These are phyloP conservation scores for Hecatera dysodea DNA, from an alignment of 2,888 invertebrate genomes.

Conservation along the genomic window DNA sequence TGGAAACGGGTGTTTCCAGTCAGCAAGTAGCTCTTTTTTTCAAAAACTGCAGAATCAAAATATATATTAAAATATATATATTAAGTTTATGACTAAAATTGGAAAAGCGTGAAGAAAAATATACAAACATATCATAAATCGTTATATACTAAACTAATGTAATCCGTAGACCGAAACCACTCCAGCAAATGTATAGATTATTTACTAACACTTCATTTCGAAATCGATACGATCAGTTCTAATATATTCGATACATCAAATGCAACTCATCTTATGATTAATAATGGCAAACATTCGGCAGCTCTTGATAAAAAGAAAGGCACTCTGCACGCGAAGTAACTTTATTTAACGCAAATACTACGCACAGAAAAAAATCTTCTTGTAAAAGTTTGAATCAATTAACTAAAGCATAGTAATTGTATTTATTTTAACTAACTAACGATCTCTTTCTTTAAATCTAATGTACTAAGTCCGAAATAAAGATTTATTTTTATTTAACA, in stretches of 20 bases:
- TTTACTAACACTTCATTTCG: slow-evolving; percentile 39
- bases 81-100: background rate
- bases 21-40: no score
- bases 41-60: no score
- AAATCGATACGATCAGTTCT: slow-evolving; percentile 17
- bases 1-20: no score
- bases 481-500: no score
- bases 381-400: no score
- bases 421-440: no score
- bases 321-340: background rate
- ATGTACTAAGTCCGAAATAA: no score
- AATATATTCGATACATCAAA: slow-evolving; percentile 22
- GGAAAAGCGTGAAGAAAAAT: background rate
- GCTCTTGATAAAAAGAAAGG: slow-evolving; percentile 32
- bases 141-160: slow-evolving; percentile 15
- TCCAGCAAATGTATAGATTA: slow-evolving; percentile 22
- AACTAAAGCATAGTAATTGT: no score
- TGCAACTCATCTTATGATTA: slow-evolving; percentile 38
- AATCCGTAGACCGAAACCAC: slow-evolving; percentile 20
- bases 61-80: no score
- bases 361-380: no score
- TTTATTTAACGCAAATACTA: background rate
- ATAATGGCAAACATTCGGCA: slow-evolving; percentile 33
- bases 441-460: no score
- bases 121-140: background rate